These are phyloP conservation scores for Zosterops borbonicus DNA, from an alignment of 2,113 vertebrate species.

Conservation along the genomic window DNA sequence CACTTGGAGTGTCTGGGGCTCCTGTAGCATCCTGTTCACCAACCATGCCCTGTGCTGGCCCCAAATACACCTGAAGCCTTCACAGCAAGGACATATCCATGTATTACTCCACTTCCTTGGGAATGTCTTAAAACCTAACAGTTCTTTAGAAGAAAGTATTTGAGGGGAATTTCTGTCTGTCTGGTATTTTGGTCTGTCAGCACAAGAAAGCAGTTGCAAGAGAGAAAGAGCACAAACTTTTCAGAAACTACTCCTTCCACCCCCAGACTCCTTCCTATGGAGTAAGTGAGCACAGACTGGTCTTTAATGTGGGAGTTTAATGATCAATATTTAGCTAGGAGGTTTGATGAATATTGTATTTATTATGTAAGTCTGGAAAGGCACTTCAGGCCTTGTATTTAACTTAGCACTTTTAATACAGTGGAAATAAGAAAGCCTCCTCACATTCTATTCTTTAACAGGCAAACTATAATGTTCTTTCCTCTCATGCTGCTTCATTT, in stretches of 20 bases:
- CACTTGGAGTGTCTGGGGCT: background rate
- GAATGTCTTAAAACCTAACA: background rate
- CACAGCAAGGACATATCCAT: background rate
- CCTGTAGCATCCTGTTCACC: accelerated
- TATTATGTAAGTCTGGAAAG: background rate
- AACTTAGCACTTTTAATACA: constrained; percentile 28
- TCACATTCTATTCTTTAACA: constrained; percentile 19
- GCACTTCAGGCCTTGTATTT: background rate
- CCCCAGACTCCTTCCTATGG: background rate
- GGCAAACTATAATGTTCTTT: constrained; percentile 33
- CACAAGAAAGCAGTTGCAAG: background rate
- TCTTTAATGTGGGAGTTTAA: constrained; percentile 18
- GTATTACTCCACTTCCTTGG: background rate
- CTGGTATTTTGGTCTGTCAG: background rate
- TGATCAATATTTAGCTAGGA: constrained; percentile 23
- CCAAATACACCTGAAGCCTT: background rate
- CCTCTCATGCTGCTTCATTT: constrained; percentile 54
- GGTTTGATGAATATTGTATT: background rate
- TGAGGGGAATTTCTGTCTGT: background rate
- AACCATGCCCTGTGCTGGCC: background rate
- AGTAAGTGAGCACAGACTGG: background rate
- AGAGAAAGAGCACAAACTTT: background rate
- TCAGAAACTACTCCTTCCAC: background rate
- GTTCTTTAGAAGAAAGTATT: background rate
- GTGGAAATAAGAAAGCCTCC: background rate